Conservation (phyloP, 2,113 vertebrate genomes). For the Mugil cephalus region DNA sequence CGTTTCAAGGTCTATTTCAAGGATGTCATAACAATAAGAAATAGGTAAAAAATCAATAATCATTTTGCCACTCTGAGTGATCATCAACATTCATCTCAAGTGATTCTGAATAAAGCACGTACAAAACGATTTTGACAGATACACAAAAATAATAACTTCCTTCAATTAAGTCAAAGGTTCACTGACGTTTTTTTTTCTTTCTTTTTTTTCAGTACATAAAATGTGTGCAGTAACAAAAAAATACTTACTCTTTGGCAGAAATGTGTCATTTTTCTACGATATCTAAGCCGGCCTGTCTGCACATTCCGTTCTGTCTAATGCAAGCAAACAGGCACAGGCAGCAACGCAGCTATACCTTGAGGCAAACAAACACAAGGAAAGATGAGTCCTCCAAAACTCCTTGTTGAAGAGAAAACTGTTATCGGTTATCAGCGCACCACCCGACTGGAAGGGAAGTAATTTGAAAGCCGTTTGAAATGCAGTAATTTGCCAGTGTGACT, state of each 20-base stretch:
- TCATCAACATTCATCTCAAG: no score
- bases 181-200: background rate
- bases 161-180: background rate
- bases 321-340: slow-evolving; percentile 31
- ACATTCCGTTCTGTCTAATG: slow-evolving; percentile 5
- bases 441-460: slow-evolving; percentile 85
- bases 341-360: slow-evolving; percentile 40
- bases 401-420: slow-evolving; percentile 85
- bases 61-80: no score
- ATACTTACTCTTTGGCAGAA: background rate
- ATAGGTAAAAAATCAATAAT: no score
- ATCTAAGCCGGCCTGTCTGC: background rate
- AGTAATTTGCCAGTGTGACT: slow-evolving; percentile 87
- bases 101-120: no score
- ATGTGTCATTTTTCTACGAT: background rate
- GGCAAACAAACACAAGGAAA: slow-evolving; percentile 68
- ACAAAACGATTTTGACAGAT: no score
- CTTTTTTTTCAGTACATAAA: background rate
- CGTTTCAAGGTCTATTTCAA: no score
- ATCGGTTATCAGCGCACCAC: slow-evolving; percentile 84
- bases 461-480: slow-evolving; percentile 85
- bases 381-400: slow-evolving; percentile 84
- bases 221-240: background rate
- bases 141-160: no score
- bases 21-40: no score